These are phyloP conservation scores for Sebastes umbrosus DNA, from an alignment of 2,797 vertebrate species.

Conservation along the genomic window DNA sequence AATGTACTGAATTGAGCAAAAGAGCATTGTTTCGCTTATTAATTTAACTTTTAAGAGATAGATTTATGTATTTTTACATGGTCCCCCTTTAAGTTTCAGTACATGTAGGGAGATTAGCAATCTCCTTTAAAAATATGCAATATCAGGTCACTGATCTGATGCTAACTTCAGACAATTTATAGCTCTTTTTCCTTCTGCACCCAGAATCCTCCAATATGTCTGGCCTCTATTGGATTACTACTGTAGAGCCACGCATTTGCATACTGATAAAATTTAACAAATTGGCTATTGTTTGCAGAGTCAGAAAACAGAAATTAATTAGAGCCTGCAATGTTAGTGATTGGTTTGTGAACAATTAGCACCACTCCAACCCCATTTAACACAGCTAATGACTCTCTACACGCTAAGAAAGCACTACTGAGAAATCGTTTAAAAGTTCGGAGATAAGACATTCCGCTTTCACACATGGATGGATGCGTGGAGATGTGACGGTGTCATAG, in stretches of 20 bases:
- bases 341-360: conserved; percentile 57
- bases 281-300: conserved; percentile 40
- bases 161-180: not conserved
- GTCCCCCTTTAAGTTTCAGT: not conserved
- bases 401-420: not conserved
- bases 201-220: not conserved
- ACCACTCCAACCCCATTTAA: conserved; percentile 37
- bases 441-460: conserved; percentile 32
- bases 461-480: not conserved
- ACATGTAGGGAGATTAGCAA: not conserved
- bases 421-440: conserved; percentile 28
- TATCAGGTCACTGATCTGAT: not conserved
- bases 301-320: conserved; percentile 36
- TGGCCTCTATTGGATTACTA: not conserved
- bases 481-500: not conserved
- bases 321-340: conserved; percentile 32
- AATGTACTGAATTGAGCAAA: not conserved
- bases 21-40: not conserved
- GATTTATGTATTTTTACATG: not conserved
- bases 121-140: not conserved
- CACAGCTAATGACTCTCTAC: conserved; percentile 44
- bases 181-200: not conserved
- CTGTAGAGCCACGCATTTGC: conserved; percentile 5
- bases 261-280: conserved; percentile 40
- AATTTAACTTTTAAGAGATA: not conserved